phyloP scores from a whole-genome alignment of 2,113 vertebrate genomes.

The Saccopteryx bilineata region DNA sequence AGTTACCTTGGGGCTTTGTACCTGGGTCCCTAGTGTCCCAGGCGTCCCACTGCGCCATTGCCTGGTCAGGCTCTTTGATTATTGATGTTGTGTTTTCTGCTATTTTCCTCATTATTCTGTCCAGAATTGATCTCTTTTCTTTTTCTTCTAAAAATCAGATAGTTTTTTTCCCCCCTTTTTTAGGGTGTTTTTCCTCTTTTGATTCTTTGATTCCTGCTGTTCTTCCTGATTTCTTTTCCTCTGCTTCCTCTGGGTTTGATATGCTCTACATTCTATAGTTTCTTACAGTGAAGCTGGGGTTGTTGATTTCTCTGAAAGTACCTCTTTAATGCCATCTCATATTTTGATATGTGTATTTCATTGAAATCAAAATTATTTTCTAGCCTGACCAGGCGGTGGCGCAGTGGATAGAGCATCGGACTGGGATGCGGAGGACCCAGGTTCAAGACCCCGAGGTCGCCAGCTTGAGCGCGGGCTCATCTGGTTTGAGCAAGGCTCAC shows the following conservation, averaged over 20 bases:
- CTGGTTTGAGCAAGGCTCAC: too few relatives aligned
- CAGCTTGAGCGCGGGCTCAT: too few relatives aligned
- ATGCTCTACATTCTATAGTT: neutral
- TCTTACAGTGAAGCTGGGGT: neutral
- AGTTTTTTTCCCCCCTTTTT: neutral
- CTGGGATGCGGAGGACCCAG: too few relatives aligned
- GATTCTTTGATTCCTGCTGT: neutral
- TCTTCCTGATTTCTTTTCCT: neutral
- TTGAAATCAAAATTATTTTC: neutral
- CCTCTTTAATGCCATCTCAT: neutral
- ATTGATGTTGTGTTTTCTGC: neutral
- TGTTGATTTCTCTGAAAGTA: neutral
- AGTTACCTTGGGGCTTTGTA: too few relatives aligned
- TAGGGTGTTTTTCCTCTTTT: neutral
- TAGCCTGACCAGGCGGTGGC: neutral
- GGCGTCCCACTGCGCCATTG: too few relatives aligned
- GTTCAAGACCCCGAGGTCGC: too few relatives aligned
- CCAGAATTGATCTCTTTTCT: neutral
- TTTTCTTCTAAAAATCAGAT: neutral
- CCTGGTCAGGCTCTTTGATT: neutral
- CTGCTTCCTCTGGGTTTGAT: neutral
- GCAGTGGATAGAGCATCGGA: too few relatives aligned
- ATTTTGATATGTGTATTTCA: neutral
- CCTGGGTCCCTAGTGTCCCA: too few relatives aligned
- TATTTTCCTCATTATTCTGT: neutral